Evolutionary conservation across 2,113 vertebrate genomes (phyloP), one percentile per base, ranked within the genome.

Genomic region (Sylvicapra grimmia): DNA sequence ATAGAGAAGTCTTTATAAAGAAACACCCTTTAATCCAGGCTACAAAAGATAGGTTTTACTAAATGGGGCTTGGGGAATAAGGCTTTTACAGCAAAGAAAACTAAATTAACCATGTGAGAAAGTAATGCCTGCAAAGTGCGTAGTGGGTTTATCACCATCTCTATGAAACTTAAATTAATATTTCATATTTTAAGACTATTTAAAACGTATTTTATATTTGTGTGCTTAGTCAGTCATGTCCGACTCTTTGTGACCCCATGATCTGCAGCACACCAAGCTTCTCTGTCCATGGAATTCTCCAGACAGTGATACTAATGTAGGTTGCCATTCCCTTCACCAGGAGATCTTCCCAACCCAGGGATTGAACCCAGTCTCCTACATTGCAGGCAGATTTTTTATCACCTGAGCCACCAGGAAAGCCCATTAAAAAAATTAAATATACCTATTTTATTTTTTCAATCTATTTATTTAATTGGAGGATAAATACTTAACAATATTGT

Each of bases 261-360:
- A 40, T 25, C 5, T 0, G 1, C 68, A 13, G 36, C 21, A 40
- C 0, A 5, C 68, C 21, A 68, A 68, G n/a, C n/a, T 36, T 18
- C 65, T 68, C n/a, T 68, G n/a, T 68, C n/a, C n/a, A 36, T 36
- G 68, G n/a, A 72, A 72, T 72, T 72, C n/a, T 40, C 68, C n/a
- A 72, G n/a, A 40, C n/a, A 72, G n/a, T 21, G 10, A 72, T 72
- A 72, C 2, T 23, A 36, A 72, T 40, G 10, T 40, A 9, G 8
- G n/a, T 23, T 40, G 19, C 68, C 10, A 40, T 23, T 72, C n/a
- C n/a, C 19, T 72, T 23, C n/a, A 40, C n/a, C n/a, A 72, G 33
- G 33, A n/a, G n/a, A 72, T 72, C n/a, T 72, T 40, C 68, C 68
- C 68, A 40, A 36, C n/a, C 68, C n/a, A 72, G n/a, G 68, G 19